phyloP scores from a whole-genome alignment of 2,797 vertebrate genomes.

The Rhadinocentrus ornatus region DNA sequence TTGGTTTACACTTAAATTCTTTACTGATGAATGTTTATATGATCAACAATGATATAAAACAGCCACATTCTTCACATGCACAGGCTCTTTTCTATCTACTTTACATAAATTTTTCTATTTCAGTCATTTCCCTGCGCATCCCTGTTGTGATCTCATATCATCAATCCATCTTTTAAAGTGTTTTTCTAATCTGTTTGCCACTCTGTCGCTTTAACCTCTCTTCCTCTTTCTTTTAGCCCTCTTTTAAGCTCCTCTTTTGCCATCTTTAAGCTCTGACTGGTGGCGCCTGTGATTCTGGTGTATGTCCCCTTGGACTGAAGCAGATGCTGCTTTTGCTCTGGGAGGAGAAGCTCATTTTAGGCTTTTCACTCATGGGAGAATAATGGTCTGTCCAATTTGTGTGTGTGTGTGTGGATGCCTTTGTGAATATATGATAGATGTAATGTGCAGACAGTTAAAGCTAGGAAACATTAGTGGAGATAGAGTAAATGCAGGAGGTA shows the following conservation, averaged over 20 bases:
- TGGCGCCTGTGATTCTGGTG: slow-evolving; percentile 62
- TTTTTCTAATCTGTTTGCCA: slow-evolving; percentile 66
- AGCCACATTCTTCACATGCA: neutral
- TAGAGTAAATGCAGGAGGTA: slow-evolving; percentile 60
- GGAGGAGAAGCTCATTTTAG: slow-evolving; percentile 72
- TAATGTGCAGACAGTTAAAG: slow-evolving; percentile 50
- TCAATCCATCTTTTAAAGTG: slow-evolving; percentile 47
- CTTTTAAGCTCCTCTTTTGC: slow-evolving; percentile 46
- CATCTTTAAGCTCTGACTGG: slow-evolving; percentile 62
- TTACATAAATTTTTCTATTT: slow-evolving; percentile 38
- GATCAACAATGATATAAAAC: neutral
- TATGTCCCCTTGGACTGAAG: slow-evolving; percentile 60
- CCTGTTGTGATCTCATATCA: slow-evolving; percentile 48
- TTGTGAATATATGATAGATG: slow-evolving; percentile 48
- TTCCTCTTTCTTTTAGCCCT: slow-evolving; percentile 39
- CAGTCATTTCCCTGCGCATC: slow-evolving; percentile 41
- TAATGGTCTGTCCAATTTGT: slow-evolving; percentile 39
- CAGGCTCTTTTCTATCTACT: slow-evolving; percentile 22
- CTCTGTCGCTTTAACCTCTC: slow-evolving; percentile 52
- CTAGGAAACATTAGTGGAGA: slow-evolving; percentile 49
- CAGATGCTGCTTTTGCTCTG: slow-evolving; percentile 62
- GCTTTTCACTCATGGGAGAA: slow-evolving; percentile 62
- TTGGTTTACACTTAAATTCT: neutral
- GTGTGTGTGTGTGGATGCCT: slow-evolving; percentile 10
- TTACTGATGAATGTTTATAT: neutral